Conservation (phyloP, 1,140 invertebrate genomes). For the Drosophila pachea region DNA sequence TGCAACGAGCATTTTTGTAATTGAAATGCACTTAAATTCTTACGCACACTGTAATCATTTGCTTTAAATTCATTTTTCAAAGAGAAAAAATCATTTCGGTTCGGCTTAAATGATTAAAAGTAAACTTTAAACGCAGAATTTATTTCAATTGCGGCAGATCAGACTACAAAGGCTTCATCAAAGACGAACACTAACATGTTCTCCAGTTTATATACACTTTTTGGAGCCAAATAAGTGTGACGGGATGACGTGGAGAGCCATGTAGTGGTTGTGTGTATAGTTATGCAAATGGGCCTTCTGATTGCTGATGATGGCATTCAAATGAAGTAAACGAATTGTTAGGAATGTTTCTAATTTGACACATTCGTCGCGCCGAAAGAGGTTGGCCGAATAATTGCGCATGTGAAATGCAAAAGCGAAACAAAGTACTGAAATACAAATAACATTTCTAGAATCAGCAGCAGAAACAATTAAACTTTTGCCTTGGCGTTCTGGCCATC, state of each 20-base stretch:
- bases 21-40: conserved; percentile 72
- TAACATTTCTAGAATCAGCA: conserved; percentile 47
- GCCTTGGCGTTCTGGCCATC: conserved; percentile 10
- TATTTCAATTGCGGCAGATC: too few species aligned
- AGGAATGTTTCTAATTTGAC: conserved; percentile 65
- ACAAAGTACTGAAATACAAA: conserved; percentile 27
- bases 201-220: too few species aligned
- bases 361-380: conserved; percentile 29
- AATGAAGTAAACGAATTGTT: conserved; percentile 12
- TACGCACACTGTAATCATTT: conserved; percentile 20
- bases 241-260: too few species aligned
- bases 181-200: too few species aligned
- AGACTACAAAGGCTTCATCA: too few species aligned
- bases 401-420: conserved; percentile 40
- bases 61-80: too few species aligned
- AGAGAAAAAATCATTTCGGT: too few species aligned
- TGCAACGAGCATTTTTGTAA: conserved; percentile 50
- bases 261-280: too few species aligned
- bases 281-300: conserved; percentile 12
- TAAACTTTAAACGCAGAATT: too few species aligned
- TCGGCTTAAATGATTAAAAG: too few species aligned
- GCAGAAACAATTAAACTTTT: conserved; percentile 75
- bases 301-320: conserved; percentile 33
- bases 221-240: too few species aligned
- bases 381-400: conserved; percentile 10